These are phyloP conservation scores for Trichechus manatus DNA, from an alignment of 2,113 vertebrate species.

Conservation along the genomic window DNA sequence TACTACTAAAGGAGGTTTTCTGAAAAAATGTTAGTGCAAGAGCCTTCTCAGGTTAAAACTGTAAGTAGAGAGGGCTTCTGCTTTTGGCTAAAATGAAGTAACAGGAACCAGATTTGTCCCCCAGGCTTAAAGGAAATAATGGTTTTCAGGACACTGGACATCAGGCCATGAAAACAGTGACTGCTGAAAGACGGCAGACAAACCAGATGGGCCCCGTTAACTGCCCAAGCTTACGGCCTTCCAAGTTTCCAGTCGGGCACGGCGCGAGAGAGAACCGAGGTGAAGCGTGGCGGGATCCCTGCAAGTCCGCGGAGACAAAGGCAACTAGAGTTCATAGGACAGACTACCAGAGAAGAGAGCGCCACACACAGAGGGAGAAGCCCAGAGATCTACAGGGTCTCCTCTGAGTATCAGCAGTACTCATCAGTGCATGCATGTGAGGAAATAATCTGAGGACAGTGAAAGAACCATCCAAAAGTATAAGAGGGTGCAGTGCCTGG, in stretches of 20 bases:
- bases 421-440: background rate
- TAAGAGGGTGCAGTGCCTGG: background rate
- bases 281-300: background rate
- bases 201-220: background rate
- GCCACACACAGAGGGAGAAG: background rate
- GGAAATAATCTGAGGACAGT: background rate
- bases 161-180: background rate
- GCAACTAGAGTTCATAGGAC: background rate
- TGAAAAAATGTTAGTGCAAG: constrained; percentile 21
- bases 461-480: background rate
- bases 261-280: background rate
- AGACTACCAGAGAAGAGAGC: background rate
- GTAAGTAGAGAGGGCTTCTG: background rate
- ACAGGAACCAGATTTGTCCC: background rate
- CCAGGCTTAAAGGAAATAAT: background rate
- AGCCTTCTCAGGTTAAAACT: constrained; percentile 58
- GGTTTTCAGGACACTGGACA: constrained; percentile 16
- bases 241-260: background rate
- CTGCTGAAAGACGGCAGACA: background rate
- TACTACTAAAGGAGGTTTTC: background rate
- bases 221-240: background rate
- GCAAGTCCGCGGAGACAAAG: background rate
- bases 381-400: background rate
- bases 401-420: background rate
- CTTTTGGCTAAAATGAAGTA: constrained; percentile 33